Conservation (phyloP, 2,113 vertebrate genomes). For the Globicephala melas region DNA sequence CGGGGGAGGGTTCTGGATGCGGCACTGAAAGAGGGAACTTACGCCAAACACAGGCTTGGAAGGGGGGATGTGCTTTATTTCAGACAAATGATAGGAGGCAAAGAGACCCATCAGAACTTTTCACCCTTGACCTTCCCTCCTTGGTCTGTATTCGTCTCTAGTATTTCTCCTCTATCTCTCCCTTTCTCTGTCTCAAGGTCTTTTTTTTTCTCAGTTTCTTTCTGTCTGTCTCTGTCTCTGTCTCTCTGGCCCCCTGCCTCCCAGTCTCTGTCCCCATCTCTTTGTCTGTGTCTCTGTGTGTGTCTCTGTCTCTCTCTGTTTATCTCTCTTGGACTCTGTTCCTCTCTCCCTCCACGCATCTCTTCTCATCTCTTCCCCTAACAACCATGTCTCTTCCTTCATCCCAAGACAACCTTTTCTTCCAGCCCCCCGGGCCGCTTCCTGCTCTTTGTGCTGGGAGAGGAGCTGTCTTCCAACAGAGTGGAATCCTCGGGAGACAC, state of each 20-base stretch:
- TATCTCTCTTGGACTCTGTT: constrained; percentile 34
- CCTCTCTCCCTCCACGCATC: constrained; percentile 26
- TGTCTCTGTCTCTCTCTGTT: constrained; percentile 46
- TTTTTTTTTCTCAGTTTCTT: background rate
- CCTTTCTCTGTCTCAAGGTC: background rate
- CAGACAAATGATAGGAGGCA: background rate
- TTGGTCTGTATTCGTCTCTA: background rate
- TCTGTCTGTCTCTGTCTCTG: background rate
- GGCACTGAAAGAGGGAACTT: background rate
- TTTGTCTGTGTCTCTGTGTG: background rate
- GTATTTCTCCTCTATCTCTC: background rate
- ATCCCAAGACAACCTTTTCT: constrained; percentile 74
- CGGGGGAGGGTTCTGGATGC: accelerated
- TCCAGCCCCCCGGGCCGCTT: constrained; percentile 42
- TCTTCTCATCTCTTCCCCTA: constrained; percentile 39
- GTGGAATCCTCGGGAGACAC: constrained; percentile 58
- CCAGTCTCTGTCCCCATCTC: background rate
- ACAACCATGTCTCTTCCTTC: constrained; percentile 61
- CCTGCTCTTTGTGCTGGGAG: constrained; percentile 73
- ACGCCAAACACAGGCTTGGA: background rate
- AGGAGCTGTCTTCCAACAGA: constrained; percentile 78
- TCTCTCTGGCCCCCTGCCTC: background rate
- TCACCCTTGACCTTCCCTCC: background rate
- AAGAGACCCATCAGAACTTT: background rate
- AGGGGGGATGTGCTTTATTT: accelerated